These are phyloP conservation scores for Belonocnema kinseyi DNA, from an alignment of 1,140 invertebrate species.

Conservation along the genomic window DNA sequence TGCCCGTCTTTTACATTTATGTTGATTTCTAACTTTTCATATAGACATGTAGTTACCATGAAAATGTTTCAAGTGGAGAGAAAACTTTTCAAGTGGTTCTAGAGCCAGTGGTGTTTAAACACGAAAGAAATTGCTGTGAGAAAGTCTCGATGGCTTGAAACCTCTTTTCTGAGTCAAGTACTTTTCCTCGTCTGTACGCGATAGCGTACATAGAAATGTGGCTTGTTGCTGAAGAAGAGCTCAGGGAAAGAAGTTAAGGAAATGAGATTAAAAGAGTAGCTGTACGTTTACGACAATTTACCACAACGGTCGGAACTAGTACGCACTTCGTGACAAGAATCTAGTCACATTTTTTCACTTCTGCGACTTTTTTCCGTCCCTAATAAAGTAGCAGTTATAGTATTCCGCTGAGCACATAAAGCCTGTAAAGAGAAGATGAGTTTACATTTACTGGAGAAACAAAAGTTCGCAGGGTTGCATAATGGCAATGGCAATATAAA, in stretches of 20 bases:
- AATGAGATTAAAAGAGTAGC: constrained; percentile 21
- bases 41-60: too few relatives aligned
- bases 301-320: neutral
- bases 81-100: constrained; percentile 1
- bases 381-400: too few relatives aligned
- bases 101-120: neutral
- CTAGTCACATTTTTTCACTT: too few relatives aligned
- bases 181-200: neutral
- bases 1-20: too few relatives aligned
- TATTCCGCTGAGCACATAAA: too few relatives aligned
- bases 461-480: too few relatives aligned
- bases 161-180: neutral
- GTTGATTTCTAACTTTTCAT: too few relatives aligned
- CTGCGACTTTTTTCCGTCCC: too few relatives aligned
- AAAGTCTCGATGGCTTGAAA: constrained; percentile 15
- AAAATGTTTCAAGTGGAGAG: neutral
- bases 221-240: neutral
- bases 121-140: neutral
- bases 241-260: constrained; percentile 9
- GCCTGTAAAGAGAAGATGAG: too few relatives aligned
- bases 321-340: neutral
- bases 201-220: constrained; percentile 17
- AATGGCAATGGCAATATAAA: too few relatives aligned
- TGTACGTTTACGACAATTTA: neutral
- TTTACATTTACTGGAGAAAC: too few relatives aligned